Base-by-base conservation (phyloP, 2,888 invertebrate genomes). In the Cheilosia grossa region DNA sequence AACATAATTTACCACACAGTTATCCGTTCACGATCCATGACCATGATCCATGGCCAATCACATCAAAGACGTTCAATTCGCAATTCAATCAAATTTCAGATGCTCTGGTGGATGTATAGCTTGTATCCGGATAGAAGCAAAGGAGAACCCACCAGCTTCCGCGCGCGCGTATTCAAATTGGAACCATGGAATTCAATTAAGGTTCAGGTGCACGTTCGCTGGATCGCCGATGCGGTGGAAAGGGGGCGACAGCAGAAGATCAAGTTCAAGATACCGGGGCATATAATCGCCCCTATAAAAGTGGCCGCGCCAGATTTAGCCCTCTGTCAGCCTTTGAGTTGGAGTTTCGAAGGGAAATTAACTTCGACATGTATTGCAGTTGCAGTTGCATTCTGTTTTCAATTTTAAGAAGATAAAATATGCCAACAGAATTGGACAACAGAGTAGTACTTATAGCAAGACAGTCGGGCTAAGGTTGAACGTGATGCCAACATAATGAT, bases 1-100 rank as follows among this genome's bases (percentile, higher is more conserved):
- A 85, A 66, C 51, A 73, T 85, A 85, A 85, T 85, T 77, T 77
- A 81, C 81, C 85, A 67, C 83, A 75, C 83, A 75, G 83, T 83
- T 83, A 80, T 54, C 42, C 63, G 49, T 69, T 44, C 70, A 70
- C 80, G 75, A 85, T 85, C 58, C 47, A 40, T 70, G 69, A 37
- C 13, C 13, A 37, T 37, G 37, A 54, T 69, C 80, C 53, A 70
- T 21, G 56, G 49, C 30, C 70, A 67, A 85, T 85, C 72, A 81
- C 85, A 40, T 75, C 61, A 66, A 58, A 51, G 70, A 21, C 47
- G 33, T 61, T 80, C 80, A 72, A 75, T 75, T 72, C 70, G 75
- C 80, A 85, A 85, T 81, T 85, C 81, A 81, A 85, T 81, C 81
- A 81, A 77, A 80, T 30, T 70, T 30, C 30, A 56, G 72, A 61